These are phyloP conservation scores for Microplitis manilae DNA, from an alignment of 2,888 invertebrate species.

Conservation along the genomic window DNA sequence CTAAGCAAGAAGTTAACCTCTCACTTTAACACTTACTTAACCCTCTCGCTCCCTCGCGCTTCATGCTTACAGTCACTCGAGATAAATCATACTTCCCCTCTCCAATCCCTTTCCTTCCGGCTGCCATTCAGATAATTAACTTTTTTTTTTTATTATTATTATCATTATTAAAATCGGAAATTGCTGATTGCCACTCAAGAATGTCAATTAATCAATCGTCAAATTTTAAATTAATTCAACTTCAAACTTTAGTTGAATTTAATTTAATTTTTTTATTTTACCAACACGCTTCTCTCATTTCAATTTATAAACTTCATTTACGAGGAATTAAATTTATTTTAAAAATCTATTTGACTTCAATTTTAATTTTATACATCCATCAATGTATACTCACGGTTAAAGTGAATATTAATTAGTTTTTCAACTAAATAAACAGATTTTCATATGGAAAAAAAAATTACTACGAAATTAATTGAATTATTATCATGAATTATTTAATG, in stretches of 20 bases:
- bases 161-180: background rate
- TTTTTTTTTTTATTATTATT: background rate
- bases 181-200: background rate
- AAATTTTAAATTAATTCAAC: background rate
- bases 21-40: background rate
- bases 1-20: constrained; percentile 14
- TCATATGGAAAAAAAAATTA: too few species aligned
- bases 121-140: background rate
- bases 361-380: too few species aligned
- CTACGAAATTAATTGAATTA: too few species aligned
- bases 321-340: too few species aligned
- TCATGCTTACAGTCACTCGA: background rate
- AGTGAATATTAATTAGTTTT: too few species aligned
- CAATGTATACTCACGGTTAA: too few species aligned
- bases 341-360: too few species aligned
- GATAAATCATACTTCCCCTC: constrained; percentile 2
- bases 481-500: too few species aligned
- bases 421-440: too few species aligned
- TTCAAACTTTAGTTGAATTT: background rate
- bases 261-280: too few species aligned
- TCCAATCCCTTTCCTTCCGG: background rate
- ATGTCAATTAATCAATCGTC: background rate
- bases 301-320: too few species aligned
- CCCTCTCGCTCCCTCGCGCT: background rate
- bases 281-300: too few species aligned